Conservation (phyloP, 2,888 invertebrate species). For the Blera fallax region DNA sequence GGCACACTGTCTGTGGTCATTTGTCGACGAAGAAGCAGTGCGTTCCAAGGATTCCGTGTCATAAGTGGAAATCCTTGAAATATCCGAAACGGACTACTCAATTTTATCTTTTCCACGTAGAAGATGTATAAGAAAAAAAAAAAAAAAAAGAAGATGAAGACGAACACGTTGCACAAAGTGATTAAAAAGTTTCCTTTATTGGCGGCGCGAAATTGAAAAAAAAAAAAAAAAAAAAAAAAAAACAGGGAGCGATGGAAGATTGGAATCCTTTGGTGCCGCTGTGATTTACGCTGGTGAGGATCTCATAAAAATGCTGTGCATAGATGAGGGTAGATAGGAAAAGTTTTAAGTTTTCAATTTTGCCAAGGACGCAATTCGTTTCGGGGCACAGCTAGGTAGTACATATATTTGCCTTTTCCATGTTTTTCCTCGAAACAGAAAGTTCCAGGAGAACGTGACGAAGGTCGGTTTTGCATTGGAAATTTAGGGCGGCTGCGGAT, state of each 20-base stretch:
- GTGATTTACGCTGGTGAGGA: slow-evolving; percentile 63
- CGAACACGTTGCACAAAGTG: slow-evolving; percentile 62
- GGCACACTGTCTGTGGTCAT: slow-evolving; percentile 29
- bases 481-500: background rate
- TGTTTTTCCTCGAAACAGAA: slow-evolving; percentile 23
- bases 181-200: slow-evolving; percentile 72
- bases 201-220: slow-evolving; percentile 59
- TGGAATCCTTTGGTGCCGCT: slow-evolving; percentile 57
- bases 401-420: slow-evolving; percentile 13
- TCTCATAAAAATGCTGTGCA: slow-evolving; percentile 68
- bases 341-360: slow-evolving; percentile 71
- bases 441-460: slow-evolving; percentile 45
- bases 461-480: slow-evolving; percentile 58
- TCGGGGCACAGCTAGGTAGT: slow-evolving; percentile 35
- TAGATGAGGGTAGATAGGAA: slow-evolving; percentile 68
- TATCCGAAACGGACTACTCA: slow-evolving; percentile 70
- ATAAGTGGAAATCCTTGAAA: slow-evolving; percentile 72
- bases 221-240: slow-evolving; percentile 38
- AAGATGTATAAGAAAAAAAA: background rate
- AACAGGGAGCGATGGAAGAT: slow-evolving; percentile 27
- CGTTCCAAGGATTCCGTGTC: slow-evolving; percentile 59
- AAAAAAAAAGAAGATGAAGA: background rate
- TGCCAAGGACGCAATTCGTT: slow-evolving; percentile 48
- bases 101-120: slow-evolving; percentile 59
- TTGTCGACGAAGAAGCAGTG: slow-evolving; percentile 39